A percentile compares a stretch with the other conserved stretches of the same genome.
phyloP scores from a whole-genome alignment of 2,888 invertebrate species.

The Caenorhabditis afra region DNA sequence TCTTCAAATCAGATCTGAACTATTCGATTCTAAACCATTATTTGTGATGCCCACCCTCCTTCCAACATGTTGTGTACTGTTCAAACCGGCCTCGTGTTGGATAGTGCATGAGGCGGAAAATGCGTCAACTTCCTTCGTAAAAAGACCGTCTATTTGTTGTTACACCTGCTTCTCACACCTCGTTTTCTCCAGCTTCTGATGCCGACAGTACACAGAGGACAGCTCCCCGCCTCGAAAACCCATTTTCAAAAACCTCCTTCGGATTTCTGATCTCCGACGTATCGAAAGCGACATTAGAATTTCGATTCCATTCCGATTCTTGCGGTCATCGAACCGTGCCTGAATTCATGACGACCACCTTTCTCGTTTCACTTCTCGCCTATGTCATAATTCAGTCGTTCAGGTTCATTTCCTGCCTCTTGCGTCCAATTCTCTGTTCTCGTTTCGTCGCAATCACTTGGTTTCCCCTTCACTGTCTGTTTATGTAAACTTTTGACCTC shows the following conservation, averaged over 20 bases:
- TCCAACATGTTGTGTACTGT: slow-evolving; percentile 3
- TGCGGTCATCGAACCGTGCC: too few relatives aligned
- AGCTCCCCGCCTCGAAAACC: too few relatives aligned
- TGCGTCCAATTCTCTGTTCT: not conserved
- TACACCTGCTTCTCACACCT: slow-evolving; percentile 26
- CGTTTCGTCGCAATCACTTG: not conserved
- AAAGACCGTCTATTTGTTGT: slow-evolving; percentile 22
- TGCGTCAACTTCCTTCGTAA: slow-evolving; percentile 16
- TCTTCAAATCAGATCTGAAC: too few relatives aligned
- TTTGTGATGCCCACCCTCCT: too few relatives aligned
- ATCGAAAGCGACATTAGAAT: too few relatives aligned
- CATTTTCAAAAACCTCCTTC: too few relatives aligned
- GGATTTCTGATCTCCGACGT: too few relatives aligned
- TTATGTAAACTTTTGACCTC: slow-evolving; percentile 12
- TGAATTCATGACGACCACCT: not conserved
- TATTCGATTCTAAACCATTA: too few relatives aligned
- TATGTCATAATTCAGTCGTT: too few relatives aligned
- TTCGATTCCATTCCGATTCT: too few relatives aligned
- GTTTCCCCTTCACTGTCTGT: not conserved
- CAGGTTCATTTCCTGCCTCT: not conserved
- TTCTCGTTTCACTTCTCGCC: not conserved
- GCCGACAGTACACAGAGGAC: not conserved
- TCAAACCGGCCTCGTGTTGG: slow-evolving; percentile 25
- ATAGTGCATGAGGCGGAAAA: slow-evolving; percentile 19
- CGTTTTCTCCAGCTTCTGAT: not conserved